These are phyloP conservation scores for Galeopsomyia nigrocyanea DNA, from an alignment of 2,888 invertebrate genomes.

Conservation along the genomic window DNA sequence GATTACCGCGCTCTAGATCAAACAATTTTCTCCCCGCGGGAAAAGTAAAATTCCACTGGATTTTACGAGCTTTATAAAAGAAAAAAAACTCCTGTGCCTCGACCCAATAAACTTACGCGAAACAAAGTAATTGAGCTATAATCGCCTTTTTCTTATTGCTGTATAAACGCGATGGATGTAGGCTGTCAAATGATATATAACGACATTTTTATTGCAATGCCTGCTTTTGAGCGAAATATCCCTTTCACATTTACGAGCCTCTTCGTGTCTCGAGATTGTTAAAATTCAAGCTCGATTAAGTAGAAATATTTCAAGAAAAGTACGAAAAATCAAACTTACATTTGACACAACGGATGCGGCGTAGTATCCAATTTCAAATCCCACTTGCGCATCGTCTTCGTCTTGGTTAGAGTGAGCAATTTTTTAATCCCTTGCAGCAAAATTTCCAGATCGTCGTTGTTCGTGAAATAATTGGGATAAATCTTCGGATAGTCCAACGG, in stretches of 20 bases:
- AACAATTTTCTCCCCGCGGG: background rate
- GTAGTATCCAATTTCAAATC: slow-evolving; percentile 73
- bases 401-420: slow-evolving; percentile 72
- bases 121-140: too few relatives aligned
- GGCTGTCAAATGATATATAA: too few relatives aligned
- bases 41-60: background rate
- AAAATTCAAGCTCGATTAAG: too few relatives aligned
- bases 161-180: too few relatives aligned
- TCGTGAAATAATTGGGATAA: slow-evolving; percentile 80
- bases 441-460: slow-evolving; percentile 74
- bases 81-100: background rate
- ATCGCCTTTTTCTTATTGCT: too few relatives aligned
- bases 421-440: slow-evolving; percentile 75
- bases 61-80: slow-evolving; percentile 2
- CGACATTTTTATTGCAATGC: too few relatives aligned
- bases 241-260: too few relatives aligned
- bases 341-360: slow-evolving; percentile 72
- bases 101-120: too few relatives aligned
- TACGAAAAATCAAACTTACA: slow-evolving; percentile 57
- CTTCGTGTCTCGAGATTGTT: too few relatives aligned
- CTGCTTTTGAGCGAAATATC: too few relatives aligned
- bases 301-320: background rate
- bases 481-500: slow-evolving; percentile 78
- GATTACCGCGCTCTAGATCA: too few relatives aligned
- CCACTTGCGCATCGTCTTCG: slow-evolving; percentile 73